Evolutionary conservation across 2,888 invertebrate genomes (phyloP).

Genomic region (Ephialtes manifestator): DNA sequence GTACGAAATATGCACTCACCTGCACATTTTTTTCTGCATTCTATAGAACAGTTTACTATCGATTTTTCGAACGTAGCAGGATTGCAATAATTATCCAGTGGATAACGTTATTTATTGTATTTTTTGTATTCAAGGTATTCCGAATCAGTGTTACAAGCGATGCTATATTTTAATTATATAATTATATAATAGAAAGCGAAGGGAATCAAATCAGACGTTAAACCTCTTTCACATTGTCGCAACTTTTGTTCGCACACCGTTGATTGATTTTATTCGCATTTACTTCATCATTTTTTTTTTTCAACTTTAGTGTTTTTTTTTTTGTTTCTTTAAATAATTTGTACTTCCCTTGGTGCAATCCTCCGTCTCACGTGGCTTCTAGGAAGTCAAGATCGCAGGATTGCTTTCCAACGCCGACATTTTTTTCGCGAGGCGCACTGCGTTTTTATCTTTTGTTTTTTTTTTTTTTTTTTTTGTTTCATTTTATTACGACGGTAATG

Average conservation of each 20-base stretch:
- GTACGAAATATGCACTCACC: too few species aligned
- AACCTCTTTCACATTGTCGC: slow-evolving; percentile 80
- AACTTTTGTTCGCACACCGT: slow-evolving; percentile 69
- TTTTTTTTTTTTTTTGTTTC: slow-evolving; percentile 73
- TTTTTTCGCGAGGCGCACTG: slow-evolving; percentile 59
- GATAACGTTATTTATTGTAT: slow-evolving; percentile 79
- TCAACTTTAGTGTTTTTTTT: slow-evolving; percentile 45
- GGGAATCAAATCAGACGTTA: slow-evolving; percentile 80
- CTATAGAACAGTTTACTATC: background rate
- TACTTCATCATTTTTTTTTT: slow-evolving; percentile 59
- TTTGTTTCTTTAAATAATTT: slow-evolving; percentile 77
- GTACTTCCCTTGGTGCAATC: slow-evolving; percentile 82
- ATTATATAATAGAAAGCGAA: slow-evolving; percentile 81
- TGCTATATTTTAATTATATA: slow-evolving; percentile 78
- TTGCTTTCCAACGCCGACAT: slow-evolving; percentile 80
- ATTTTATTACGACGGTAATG: slow-evolving; percentile 78
- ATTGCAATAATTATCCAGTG: slow-evolving; percentile 63
- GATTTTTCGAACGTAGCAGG: slow-evolving; percentile 13
- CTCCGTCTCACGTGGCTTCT: slow-evolving; percentile 75
- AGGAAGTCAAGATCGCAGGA: slow-evolving; percentile 76
- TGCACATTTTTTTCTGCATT: too few species aligned
- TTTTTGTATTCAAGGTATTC: slow-evolving; percentile 80
- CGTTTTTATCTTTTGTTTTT: slow-evolving; percentile 65
- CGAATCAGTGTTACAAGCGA: slow-evolving; percentile 80
- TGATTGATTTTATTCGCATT: slow-evolving; percentile 79